A percentile compares a stretch with the other conserved stretches of the same genome.
Evolutionary conservation across 2,113 vertebrate genomes (phyloP).

Genomic region (Mustela lutreola): DNA sequence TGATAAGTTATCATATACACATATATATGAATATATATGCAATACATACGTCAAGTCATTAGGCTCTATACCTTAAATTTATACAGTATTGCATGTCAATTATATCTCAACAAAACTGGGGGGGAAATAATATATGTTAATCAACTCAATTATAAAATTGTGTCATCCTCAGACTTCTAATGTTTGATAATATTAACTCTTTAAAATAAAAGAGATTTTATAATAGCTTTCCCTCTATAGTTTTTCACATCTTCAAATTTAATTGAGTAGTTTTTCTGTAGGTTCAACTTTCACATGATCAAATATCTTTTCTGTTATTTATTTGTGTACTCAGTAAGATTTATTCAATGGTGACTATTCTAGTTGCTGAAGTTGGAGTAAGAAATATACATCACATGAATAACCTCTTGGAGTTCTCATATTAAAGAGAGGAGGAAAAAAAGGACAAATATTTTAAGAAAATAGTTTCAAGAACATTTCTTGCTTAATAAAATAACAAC

Average conservation of each 20-base stretch:
- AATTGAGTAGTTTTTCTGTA: not conserved
- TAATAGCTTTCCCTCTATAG: not conserved
- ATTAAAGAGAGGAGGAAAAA: not conserved
- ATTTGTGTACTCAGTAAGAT: not conserved
- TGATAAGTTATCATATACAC: not conserved
- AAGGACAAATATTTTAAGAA: not conserved
- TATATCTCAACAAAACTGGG: not conserved
- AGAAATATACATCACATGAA: not conserved
- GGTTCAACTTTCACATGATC: not conserved
- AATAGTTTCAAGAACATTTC: not conserved
- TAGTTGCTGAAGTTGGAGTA: not conserved
- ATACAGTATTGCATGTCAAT: not conserved
- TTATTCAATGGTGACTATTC: not conserved
- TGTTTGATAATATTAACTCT: not conserved
- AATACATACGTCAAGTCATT: not conserved
- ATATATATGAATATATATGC: not conserved
- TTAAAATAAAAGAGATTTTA: not conserved
- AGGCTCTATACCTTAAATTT: not conserved
- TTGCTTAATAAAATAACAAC: not conserved
- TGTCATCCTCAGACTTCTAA: not conserved
- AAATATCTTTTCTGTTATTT: not conserved
- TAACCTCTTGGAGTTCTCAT: not conserved
- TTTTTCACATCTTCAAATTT: slow-evolving; percentile 9
- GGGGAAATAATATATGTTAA: not conserved
- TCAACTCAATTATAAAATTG: not conserved